A percentile compares a stretch with the other conserved stretches of the same genome.
These are phyloP conservation scores for Drosophila putrida DNA, from an alignment of 2,888 invertebrate species.

Conservation along the genomic window DNA sequence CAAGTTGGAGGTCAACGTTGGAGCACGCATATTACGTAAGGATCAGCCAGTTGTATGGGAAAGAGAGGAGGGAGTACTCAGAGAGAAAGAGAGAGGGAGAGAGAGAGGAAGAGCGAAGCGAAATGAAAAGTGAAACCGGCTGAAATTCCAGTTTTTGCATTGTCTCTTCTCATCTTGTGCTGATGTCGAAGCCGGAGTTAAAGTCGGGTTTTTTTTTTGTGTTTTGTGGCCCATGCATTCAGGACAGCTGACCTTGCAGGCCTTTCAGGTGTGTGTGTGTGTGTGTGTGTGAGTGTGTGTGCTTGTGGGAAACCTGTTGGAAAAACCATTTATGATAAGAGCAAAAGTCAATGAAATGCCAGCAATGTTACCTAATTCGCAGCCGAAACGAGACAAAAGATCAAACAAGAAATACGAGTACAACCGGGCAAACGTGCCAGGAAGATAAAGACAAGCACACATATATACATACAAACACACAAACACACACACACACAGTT, in stretches of 20 bases:
- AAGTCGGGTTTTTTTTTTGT: background rate
- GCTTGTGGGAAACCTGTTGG: slow-evolving; percentile 59
- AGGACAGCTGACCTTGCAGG: slow-evolving; percentile 35
- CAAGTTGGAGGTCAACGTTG: slow-evolving; percentile 77
- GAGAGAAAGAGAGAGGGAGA: background rate
- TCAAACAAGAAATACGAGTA: slow-evolving; percentile 70
- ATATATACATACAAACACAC: slow-evolving; percentile 20
- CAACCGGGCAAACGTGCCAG: slow-evolving; percentile 50
- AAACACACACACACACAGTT: slow-evolving; percentile 12
- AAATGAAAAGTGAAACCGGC: slow-evolving; percentile 65
- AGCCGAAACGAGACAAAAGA: slow-evolving; percentile 37
- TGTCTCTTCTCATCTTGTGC: background rate
- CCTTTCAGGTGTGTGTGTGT: slow-evolving; percentile 9
- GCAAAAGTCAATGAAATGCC: slow-evolving; percentile 74
- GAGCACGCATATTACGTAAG: slow-evolving; percentile 67
- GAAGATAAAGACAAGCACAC: slow-evolving; percentile 44
- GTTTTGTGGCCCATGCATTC: slow-evolving; percentile 8
- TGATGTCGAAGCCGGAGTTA: background rate
- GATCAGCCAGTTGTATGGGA: slow-evolving; percentile 22
- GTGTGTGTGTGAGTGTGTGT: slow-evolving; percentile 13
- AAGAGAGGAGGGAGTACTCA: background rate
- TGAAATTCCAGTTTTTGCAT: slow-evolving; percentile 47
- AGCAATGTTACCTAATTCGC: slow-evolving; percentile 74
- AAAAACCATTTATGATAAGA: slow-evolving; percentile 68
- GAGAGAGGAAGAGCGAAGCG: background rate